phyloP scores from a whole-genome alignment of 2,888 invertebrate genomes.

The Papilio protenor region DNA sequence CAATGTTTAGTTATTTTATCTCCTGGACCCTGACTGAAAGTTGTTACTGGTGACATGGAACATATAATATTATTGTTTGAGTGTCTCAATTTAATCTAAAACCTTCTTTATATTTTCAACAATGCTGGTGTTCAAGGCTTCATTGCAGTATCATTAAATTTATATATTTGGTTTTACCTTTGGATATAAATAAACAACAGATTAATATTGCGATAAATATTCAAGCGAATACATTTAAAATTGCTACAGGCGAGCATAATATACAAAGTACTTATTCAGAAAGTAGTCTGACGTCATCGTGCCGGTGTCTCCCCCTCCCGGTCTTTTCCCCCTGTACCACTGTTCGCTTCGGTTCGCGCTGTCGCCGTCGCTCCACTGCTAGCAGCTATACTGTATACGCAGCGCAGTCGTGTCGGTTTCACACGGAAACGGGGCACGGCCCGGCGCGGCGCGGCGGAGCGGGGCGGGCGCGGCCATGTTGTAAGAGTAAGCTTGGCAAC shows the following conservation, averaged over 20 bases:
- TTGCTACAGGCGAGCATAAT: slow-evolving; percentile 39
- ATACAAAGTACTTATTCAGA: slow-evolving; percentile 66
- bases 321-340: slow-evolving; percentile 52
- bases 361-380: slow-evolving; percentile 53
- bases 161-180: background rate
- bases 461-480: slow-evolving; percentile 78
- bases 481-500: slow-evolving; percentile 82
- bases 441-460: slow-evolving; percentile 60
- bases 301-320: slow-evolving; percentile 65
- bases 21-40: too few relatives aligned
- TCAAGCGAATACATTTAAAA: slow-evolving; percentile 41
- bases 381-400: slow-evolving; percentile 62
- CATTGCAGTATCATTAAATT: background rate
- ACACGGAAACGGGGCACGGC: slow-evolving; percentile 83
- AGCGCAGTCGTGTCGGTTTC: slow-evolving; percentile 79
- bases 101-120: too few relatives aligned
- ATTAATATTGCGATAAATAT: slow-evolving; percentile 22
- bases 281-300: slow-evolving; percentile 78
- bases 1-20: too few relatives aligned
- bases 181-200: slow-evolving; percentile 10
- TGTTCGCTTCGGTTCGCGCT: slow-evolving; percentile 62
- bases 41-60: too few relatives aligned
- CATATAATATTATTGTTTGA: too few relatives aligned
- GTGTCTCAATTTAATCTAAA: too few relatives aligned
- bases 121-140: too few relatives aligned